Evolutionary conservation across 2,113 vertebrate genomes (phyloP).

Genomic region (Arenaria interpres): DNA sequence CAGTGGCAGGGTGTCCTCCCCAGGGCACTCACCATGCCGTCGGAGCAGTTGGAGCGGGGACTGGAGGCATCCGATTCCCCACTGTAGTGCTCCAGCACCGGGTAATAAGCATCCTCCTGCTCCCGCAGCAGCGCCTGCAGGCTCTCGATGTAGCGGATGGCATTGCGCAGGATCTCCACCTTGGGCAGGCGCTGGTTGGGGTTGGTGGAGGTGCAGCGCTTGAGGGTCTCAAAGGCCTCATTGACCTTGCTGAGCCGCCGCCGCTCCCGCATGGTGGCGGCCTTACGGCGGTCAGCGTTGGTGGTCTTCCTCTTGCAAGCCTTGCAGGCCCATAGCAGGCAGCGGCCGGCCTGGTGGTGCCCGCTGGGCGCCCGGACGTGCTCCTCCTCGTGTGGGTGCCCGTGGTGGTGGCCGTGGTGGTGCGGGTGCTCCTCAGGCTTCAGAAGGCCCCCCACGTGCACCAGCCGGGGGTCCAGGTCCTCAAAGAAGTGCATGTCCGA

Average conservation of each 20-base stretch:
- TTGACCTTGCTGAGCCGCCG: constrained; percentile 95
- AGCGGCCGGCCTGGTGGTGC: constrained; percentile 95
- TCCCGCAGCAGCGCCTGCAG: constrained; percentile 92
- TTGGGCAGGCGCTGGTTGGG: constrained; percentile 97
- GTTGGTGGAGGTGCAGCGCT: constrained; percentile 93
- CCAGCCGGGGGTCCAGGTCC: constrained; percentile 93
- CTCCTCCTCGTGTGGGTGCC: constrained; percentile 87
- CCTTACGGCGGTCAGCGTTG: constrained; percentile 92
- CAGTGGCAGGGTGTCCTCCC: not conserved
- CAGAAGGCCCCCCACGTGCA: constrained; percentile 89
- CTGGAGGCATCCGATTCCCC: constrained; percentile 95
- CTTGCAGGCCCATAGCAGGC: constrained; percentile 97
- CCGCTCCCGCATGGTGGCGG: constrained; percentile 94
- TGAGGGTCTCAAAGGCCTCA: constrained; percentile 96
- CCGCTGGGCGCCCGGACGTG: constrained; percentile 94
- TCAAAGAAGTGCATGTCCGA: constrained; percentile 98
- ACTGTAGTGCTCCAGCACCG: constrained; percentile 89
- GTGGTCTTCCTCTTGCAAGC: constrained; percentile 98
- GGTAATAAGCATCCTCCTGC: constrained; percentile 88
- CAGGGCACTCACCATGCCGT: constrained; percentile 90
- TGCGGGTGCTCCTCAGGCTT: constrained; percentile 83
- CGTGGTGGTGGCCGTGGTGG: constrained; percentile 81
- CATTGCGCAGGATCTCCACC: constrained; percentile 97
- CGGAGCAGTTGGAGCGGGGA: constrained; percentile 94
- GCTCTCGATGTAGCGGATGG: constrained; percentile 97